Evolutionary conservation across 2,888 invertebrate species (phyloP), one percentile per base, ranked within the genome.

Genomic region (Sesia apiformis): DNA sequence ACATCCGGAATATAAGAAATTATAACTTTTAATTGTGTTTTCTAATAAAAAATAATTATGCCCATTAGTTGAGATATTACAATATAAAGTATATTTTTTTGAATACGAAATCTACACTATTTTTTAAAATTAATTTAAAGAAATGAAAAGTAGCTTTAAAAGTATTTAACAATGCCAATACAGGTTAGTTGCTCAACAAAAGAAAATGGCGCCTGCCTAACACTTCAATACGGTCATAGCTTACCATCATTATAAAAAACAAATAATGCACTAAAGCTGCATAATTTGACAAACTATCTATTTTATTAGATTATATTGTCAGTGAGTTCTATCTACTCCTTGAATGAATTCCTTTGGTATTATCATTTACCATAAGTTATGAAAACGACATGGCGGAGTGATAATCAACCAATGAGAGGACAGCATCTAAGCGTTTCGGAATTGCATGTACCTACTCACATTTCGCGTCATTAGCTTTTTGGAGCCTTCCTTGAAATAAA

Each of bases 401-500:
- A 63, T 76, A 79, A 85, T 89, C 89, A 89, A 90, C 94, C 94
- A 94, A 94, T 94, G 90, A 90, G 91, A 92, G 87, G 83, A 86
- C 85, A 90, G 91, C 91, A 92, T 91, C 90, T 80, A 89, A 90
- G 89, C 90, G 88, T 90, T 90, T 89, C 91, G 90, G 90, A 91
- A 90, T 90, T 91, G 90, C 91, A 91, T 85, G 76, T 90, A 90
- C 92, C 23, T 23, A 92, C 92, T 92, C 91, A 90, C 91, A 90
- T 90, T 91, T 93, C 93, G 93, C 93, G 93, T 93, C 93, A 92
- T 90, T 91, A 90, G 81, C 82, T 82, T 90, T 92, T 92, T 89
- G 87, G 91, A 91, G 91, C 90, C 89, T 92, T 91, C 79, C 84
- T 82, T 70, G 70, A 67, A 69, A 76, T 73, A 78, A 80, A 80